A percentile compares a stretch with the other conserved stretches of the same genome.
These are phyloP conservation scores for Microcaecilia unicolor DNA, from an alignment of 2,797 vertebrate genomes.

Conservation along the genomic window DNA sequence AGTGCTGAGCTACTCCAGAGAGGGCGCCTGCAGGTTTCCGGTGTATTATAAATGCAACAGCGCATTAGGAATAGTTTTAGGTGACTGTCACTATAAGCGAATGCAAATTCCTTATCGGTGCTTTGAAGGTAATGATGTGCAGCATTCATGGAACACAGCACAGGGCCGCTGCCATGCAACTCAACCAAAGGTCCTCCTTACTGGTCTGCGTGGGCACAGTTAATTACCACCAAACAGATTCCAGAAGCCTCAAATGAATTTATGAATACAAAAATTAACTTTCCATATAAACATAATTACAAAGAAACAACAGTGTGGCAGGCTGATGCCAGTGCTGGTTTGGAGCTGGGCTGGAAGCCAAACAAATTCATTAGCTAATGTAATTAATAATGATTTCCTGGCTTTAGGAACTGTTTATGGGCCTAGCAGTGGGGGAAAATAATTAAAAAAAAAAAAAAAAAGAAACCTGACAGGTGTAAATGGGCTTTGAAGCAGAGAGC, in stretches of 20 bases:
- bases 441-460: no score
- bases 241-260: slow-evolving; percentile 59
- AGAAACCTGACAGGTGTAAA: slow-evolving; percentile 5
- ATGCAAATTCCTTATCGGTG: no score
- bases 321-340: slow-evolving; percentile 39
- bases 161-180: slow-evolving; percentile 23
- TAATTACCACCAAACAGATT: slow-evolving; percentile 58
- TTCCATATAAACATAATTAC: slow-evolving; percentile 60
- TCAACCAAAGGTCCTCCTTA: slow-evolving; percentile 18
- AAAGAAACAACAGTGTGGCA: slow-evolving; percentile 47
- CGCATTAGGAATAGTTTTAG: no score
- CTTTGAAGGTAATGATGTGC: no score
- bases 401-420: slow-evolving; percentile 43
- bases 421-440: slow-evolving; percentile 17
- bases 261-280: slow-evolving; percentile 64
- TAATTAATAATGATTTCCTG: slow-evolving; percentile 52
- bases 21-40: no score
- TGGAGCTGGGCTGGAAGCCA: slow-evolving; percentile 52
- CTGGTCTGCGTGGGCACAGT: slow-evolving; percentile 41
- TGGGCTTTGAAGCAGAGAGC: no score
- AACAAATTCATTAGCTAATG: slow-evolving; percentile 56
- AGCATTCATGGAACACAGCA: no score
- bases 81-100: no score
- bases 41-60: no score
- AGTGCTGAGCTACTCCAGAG: no score